phyloP scores from a whole-genome alignment of 2,113 vertebrate genomes.

The Chlorodrepanis virens region DNA sequence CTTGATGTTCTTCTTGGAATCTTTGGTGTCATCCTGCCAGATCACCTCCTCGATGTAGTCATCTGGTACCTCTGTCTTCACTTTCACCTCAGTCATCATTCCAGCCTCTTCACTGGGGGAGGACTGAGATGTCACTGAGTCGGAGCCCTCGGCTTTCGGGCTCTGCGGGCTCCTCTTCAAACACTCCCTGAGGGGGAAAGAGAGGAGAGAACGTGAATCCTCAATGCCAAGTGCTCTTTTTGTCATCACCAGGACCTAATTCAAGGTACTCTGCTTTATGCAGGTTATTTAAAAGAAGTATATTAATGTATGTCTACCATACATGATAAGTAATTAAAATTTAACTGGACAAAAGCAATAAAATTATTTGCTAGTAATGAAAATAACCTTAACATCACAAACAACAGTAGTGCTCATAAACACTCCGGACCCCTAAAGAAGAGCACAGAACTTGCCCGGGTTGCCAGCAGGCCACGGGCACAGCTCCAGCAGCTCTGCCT shows the following conservation, averaged over 20 bases:
- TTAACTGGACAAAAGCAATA: background rate
- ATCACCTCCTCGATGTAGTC: slow-evolving; percentile 78
- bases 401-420: background rate
- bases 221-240: background rate
- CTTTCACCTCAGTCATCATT: slow-evolving; percentile 78
- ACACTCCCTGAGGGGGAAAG: slow-evolving; percentile 67
- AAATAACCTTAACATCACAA: background rate
- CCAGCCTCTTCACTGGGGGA: slow-evolving; percentile 72
- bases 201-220: background rate
- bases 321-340: background rate
- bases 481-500: background rate
- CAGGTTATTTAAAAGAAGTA: background rate
- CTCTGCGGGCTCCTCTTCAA: slow-evolving; percentile 72
- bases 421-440: background rate
- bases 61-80: slow-evolving; percentile 83
- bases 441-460: background rate
- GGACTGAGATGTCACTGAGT: slow-evolving; percentile 62
- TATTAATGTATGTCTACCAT: background rate
- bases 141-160: slow-evolving; percentile 69
- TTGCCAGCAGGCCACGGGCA: background rate
- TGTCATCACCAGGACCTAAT: background rate
- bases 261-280: background rate
- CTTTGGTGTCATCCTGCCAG: slow-evolving; percentile 82
- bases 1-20: slow-evolving; percentile 81
- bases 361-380: background rate